Percentiles rank a stretch among this genome's conserved stretches.
These are phyloP conservation scores for Pangasius macronema DNA, from an alignment of 2,797 vertebrate species.

Conservation along the genomic window DNA sequence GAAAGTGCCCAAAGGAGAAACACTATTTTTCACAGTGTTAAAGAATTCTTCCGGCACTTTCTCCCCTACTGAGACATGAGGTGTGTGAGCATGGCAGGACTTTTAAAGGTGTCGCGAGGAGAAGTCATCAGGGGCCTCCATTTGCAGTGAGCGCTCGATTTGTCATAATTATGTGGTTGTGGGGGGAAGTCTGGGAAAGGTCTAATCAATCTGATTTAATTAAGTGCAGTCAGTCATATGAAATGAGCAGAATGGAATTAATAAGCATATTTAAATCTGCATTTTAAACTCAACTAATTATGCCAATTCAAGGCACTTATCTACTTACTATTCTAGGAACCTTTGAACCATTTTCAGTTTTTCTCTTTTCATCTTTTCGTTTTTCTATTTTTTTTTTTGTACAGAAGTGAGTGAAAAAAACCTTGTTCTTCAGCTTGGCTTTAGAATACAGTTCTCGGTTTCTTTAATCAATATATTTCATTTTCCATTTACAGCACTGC, in stretches of 20 bases:
- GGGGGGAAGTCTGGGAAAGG: slow-evolving; percentile 79
- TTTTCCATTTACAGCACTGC: too few relatives aligned
- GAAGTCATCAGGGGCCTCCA: slow-evolving; percentile 63
- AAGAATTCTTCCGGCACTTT: slow-evolving; percentile 19
- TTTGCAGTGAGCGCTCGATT: slow-evolving; percentile 79
- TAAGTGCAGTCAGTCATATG: slow-evolving; percentile 85
- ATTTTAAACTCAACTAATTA: slow-evolving; percentile 82
- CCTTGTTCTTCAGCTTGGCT: background rate
- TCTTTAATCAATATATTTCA: background rate
- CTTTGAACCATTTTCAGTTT: slow-evolving; percentile 29
- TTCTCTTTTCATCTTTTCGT: slow-evolving; percentile 33
- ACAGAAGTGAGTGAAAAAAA: background rate
- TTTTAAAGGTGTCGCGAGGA: slow-evolving; percentile 63
- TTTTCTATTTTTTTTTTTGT: background rate
- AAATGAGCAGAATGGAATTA: slow-evolving; percentile 85
- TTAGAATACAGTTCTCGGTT: background rate
- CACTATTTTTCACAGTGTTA: slow-evolving; percentile 32
- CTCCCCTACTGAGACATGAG: slow-evolving; percentile 32
- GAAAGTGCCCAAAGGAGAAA: slow-evolving; percentile 10
- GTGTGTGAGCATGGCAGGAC: slow-evolving; percentile 46
- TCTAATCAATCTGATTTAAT: slow-evolving; percentile 88
- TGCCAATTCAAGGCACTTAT: slow-evolving; percentile 74
- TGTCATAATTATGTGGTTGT: slow-evolving; percentile 85
- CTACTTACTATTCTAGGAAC: slow-evolving; percentile 58
- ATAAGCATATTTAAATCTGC: slow-evolving; percentile 85